Conservation (phyloP, 1,140 invertebrate species). For the Cyclargus thomasi region DNA sequence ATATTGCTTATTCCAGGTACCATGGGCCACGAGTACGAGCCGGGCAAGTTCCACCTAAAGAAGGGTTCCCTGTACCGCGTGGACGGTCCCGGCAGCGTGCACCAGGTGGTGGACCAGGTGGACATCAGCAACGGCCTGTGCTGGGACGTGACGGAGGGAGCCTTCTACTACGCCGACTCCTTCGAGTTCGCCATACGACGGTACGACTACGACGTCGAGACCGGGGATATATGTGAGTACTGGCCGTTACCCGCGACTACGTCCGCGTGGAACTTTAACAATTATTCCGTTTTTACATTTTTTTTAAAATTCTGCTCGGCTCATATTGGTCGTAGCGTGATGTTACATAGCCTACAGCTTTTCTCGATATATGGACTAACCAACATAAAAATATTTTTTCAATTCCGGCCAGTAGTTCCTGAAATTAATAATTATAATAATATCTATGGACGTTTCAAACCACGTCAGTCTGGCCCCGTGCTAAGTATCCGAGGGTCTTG, state of each 20-base stretch:
- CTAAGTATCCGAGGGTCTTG: too few relatives aligned
- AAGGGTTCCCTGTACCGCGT: constrained; percentile 78
- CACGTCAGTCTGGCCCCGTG: too few relatives aligned
- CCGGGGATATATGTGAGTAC: constrained; percentile 80
- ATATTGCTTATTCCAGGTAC: constrained; percentile 77
- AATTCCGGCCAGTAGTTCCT: too few relatives aligned
- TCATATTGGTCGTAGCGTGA: too few relatives aligned
- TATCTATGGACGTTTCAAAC: too few relatives aligned
- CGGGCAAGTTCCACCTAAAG: constrained; percentile 73
- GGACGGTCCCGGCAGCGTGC: constrained; percentile 57
- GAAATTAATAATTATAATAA: too few relatives aligned
- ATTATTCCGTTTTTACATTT: background rate
- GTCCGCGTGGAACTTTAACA: too few relatives aligned
- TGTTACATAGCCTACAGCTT: too few relatives aligned
- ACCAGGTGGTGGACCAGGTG: constrained; percentile 65
- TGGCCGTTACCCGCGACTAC: too few relatives aligned
- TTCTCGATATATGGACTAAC: too few relatives aligned
- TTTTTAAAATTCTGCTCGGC: too few relatives aligned
- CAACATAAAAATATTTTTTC: too few relatives aligned
- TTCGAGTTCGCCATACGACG: constrained; percentile 79
- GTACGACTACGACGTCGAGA: constrained; percentile 84
- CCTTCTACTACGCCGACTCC: constrained; percentile 87
- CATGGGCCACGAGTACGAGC: constrained; percentile 79
- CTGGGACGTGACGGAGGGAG: constrained; percentile 83
- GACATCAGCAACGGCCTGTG: constrained; percentile 85